Conservation (phyloP, 2,113 vertebrate genomes). For the Jaculus jaculus region DNA sequence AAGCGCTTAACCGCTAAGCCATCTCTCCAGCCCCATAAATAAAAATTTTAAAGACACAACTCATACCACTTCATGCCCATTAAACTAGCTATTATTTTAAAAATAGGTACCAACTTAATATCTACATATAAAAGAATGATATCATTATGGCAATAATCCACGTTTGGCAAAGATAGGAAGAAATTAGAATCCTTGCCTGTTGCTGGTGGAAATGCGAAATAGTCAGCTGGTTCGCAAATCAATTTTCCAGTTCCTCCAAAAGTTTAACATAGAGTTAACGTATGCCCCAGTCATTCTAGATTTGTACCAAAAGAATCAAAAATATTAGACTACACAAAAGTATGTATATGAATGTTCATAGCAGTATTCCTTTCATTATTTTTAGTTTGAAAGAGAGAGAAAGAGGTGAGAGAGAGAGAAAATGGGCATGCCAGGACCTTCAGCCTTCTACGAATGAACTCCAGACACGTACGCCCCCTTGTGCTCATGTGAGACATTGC, state of each 20-base stretch:
- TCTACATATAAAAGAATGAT: not conserved
- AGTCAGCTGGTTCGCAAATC: not conserved
- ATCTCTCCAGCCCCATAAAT: not conserved
- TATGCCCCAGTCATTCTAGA: not conserved
- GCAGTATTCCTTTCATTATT: not conserved
- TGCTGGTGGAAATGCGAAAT: not conserved
- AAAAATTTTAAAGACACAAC: not conserved
- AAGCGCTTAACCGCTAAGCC: too few species aligned
- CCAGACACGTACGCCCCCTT: too few species aligned
- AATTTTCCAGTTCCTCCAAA: not conserved
- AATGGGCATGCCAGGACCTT: too few species aligned
- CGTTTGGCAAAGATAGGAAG: not conserved
- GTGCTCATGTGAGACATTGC: too few species aligned
- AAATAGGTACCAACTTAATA: not conserved
- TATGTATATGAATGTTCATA: not conserved
- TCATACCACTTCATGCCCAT: not conserved
- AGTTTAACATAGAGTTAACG: not conserved
- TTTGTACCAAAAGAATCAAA: not conserved
- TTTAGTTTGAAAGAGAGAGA: not conserved
- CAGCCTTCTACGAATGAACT: too few species aligned
- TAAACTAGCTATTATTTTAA: slow-evolving; percentile 4
- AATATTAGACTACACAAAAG: not conserved
- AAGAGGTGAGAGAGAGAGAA: too few species aligned
- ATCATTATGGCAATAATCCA: slow-evolving; percentile 6
- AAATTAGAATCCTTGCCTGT: not conserved